Base-by-base conservation (phyloP, 2,888 invertebrate species). In the Xanthorhoe spadicearia region DNA sequence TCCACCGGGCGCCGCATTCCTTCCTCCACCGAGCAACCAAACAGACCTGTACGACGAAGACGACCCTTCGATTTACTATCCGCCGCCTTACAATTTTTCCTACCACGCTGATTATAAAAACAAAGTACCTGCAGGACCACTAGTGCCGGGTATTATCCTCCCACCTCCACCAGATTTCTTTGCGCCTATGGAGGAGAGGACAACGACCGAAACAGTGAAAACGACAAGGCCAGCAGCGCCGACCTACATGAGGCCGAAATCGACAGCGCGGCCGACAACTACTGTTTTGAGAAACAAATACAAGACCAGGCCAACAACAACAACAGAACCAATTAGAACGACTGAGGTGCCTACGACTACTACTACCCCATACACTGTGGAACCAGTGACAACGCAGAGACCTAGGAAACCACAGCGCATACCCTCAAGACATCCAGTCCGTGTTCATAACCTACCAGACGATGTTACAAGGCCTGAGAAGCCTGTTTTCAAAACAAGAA, bases 101-200 rank as follows among this genome's bases (percentile, higher is more conserved):
- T 97, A 96, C 88, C 95, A 95, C 83, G 95, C 94, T 83, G 96
- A 96, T 83, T 97, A 97, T 88, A 94, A 96, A 50, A 94, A 94
- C 77, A 95, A 95, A 55, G 97, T 97, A 43, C 96, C 96, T 51
- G 96, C 97, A 0, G 97, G 98, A 54, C 98, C 97, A 0, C 88
- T 98, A 68, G 97, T 98, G 7, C 98, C 98, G 2, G 98, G 97
- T 58, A 97, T 98, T 69, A 96, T 98, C 28, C 88, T 98, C 57
- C 97, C 97, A 2, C 98, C 98, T 7, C 98, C 98, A 1, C 97
- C 97, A 0, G 95, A 97, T 83, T 97, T 97, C 87, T 98, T 98
- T 80, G 96, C 96, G 4, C 95, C 95, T 0, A 86, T 96, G 63
- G 95, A 96, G 80, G 94, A 93, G 69, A 87, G 82, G 52, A 83